Evolutionary conservation across 1,140 invertebrate genomes (phyloP), one percentile per base, ranked within the genome.

Genomic region (Drosophila grimshawi): DNA sequence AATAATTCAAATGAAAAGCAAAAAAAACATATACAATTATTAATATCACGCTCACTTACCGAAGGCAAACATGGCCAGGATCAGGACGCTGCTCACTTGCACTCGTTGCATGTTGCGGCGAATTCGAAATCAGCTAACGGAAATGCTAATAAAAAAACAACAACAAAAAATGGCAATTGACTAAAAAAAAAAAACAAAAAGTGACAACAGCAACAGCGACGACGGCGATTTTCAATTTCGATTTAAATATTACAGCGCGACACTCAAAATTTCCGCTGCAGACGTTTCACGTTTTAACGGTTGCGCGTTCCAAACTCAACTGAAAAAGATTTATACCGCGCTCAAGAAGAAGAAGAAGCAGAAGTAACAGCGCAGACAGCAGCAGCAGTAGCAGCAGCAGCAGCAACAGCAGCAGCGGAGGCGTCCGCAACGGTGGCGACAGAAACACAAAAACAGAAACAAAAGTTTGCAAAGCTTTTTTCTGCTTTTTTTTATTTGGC

Each of bases 271-370:
- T 85, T 70, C 77, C 85, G 83, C 76, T 89, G 60, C 61, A 72
- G 32, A 49, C 49, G 57, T 55, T 61, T 63, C 52, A 90, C 88
- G 88, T 90, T 90, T 91, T 88, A 81, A 91, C 88, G 83, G 88
- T 85, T 91, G 66, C 80, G 88, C 88, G 88, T 91, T 88, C 88
- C 88, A 88, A 91, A 91, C 88, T 91, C 88, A 91, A 91, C 88
- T 91, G 83, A 83, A 88, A 19, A 88, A 90, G 85, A 88, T 89
- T 88, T 89, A 80, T 89, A 88, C 83, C 85, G 80, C 85, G 81
- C 80, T 80, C 78, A 85, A 85, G 85, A 89, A 88, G 85, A 88
- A 86, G 78, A 80, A 80, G 77, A 62, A 79, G 70, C 59, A 81
- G 75, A 43, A 71, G 51, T 19, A 56, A 39, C 19, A 39, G 49